phyloP scores from a whole-genome alignment of 2,113 vertebrate species.

The Gulo gulo region DNA sequence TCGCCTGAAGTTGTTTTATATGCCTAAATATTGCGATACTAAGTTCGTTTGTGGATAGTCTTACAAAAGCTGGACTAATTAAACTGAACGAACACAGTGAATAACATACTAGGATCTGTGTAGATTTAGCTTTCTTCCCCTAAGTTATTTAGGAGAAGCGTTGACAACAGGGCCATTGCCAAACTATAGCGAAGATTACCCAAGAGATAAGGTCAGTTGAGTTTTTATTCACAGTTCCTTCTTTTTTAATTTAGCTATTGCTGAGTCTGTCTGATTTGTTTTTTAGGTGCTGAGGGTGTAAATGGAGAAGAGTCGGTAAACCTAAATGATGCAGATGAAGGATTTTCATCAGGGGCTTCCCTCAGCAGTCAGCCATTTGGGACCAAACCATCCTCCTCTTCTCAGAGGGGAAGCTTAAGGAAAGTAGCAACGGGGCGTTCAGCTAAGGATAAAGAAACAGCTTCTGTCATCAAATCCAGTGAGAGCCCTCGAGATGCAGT shows the following conservation, averaged over 20 bases:
- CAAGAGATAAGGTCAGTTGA: constrained; percentile 65
- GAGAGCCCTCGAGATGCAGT: constrained; percentile 83
- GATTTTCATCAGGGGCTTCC: constrained; percentile 97
- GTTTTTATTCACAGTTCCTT: constrained; percentile 47
- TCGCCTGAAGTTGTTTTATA: constrained; percentile 31
- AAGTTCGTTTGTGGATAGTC: constrained; percentile 21
- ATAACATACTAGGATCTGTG: neutral
- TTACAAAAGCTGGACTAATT: constrained; percentile 34
- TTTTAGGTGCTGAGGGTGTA: constrained; percentile 90
- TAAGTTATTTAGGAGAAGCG: constrained; percentile 26
- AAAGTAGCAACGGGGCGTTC: constrained; percentile 91
- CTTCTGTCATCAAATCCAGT: constrained; percentile 76
- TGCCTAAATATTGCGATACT: constrained; percentile 13
- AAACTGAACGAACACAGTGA: constrained; percentile 12
- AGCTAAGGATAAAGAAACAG: constrained; percentile 87
- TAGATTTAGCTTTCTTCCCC: constrained; percentile 27
- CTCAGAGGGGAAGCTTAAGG: constrained; percentile 91
- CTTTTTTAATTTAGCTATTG: constrained; percentile 42
- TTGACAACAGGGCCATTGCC: neutral
- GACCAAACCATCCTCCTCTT: constrained; percentile 83
- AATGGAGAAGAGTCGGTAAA: constrained; percentile 93
- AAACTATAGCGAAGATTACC: neutral
- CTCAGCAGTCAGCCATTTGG: constrained; percentile 95
- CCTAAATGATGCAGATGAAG: constrained; percentile 96
- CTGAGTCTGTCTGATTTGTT: constrained; percentile 76